phyloP scores from a whole-genome alignment of 1,140 invertebrate species.

The Lepidurus arcticus region DNA sequence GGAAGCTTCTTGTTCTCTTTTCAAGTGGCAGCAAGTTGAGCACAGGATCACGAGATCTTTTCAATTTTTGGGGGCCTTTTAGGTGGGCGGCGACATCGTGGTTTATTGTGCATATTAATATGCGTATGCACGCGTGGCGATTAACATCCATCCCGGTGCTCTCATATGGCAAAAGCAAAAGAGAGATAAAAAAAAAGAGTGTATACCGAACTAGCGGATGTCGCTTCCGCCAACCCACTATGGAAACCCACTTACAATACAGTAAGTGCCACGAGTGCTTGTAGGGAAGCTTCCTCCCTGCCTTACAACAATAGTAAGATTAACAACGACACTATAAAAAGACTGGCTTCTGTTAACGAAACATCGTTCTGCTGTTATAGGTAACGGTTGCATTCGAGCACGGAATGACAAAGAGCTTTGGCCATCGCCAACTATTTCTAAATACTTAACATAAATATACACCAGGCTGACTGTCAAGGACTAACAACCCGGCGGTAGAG shows the following conservation, averaged over 20 bases:
- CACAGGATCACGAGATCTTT: constrained; percentile 13
- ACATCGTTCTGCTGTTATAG: not conserved
- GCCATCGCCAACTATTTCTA: not conserved
- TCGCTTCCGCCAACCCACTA: constrained; percentile 13
- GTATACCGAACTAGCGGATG: constrained; percentile 1
- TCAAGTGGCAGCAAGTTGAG: constrained; percentile 21
- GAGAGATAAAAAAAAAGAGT: not conserved
- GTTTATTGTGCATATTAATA: constrained; percentile 16
- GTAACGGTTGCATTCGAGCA: not conserved
- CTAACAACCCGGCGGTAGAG: not conserved
- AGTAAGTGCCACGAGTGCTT: constrained; percentile 9
- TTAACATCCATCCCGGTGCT: constrained; percentile 8
- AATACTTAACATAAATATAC: not conserved
- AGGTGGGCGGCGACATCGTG: not conserved
- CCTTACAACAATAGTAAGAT: not conserved
- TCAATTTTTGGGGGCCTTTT: not conserved
- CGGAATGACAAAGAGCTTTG: not conserved
- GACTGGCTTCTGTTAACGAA: not conserved
- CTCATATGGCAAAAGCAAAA: not conserved
- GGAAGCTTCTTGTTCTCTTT: constrained; percentile 11
- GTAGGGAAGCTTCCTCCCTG: not conserved
- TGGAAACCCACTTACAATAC: constrained; percentile 14
- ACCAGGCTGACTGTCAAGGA: not conserved
- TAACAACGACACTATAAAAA: not conserved
- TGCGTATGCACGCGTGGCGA: constrained; percentile 11